phyloP scores from a whole-genome alignment of 2,113 vertebrate genomes.

The Panurus biarmicus region DNA sequence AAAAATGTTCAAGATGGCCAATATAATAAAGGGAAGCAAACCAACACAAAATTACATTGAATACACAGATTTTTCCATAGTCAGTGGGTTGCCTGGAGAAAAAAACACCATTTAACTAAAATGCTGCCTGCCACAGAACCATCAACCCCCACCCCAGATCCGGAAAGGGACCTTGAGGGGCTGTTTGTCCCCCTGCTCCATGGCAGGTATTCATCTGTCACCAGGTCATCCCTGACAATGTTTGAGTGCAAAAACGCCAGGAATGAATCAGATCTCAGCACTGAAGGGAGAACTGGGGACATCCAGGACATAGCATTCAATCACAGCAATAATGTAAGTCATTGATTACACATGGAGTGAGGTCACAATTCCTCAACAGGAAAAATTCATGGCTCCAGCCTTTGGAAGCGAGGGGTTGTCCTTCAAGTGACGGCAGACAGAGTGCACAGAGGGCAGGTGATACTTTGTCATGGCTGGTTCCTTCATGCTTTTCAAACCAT shows the following conservation, averaged over 20 bases:
- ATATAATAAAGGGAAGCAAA: background rate
- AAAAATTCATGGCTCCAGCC: background rate
- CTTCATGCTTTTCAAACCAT: background rate
- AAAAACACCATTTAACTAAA: conserved; percentile 11
- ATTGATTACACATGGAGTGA: background rate
- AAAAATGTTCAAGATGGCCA: background rate
- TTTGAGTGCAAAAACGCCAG: fast-evolving
- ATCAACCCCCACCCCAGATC: background rate
- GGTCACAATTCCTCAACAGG: background rate
- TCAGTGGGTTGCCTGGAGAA: background rate
- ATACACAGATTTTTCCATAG: background rate
- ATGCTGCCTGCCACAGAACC: background rate
- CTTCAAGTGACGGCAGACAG: background rate
- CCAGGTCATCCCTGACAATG: background rate
- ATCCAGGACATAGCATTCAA: background rate
- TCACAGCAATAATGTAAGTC: background rate
- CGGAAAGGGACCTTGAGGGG: background rate
- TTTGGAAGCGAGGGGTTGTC: background rate
- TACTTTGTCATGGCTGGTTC: background rate
- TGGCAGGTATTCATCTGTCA: background rate
- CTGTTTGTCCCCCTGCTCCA: background rate
- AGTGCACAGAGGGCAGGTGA: background rate
- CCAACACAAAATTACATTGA: background rate
- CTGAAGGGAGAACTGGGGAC: background rate
- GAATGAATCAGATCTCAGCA: background rate